Base-by-base conservation (phyloP, 2,113 vertebrate species). In the Platysteira castanea region DNA sequence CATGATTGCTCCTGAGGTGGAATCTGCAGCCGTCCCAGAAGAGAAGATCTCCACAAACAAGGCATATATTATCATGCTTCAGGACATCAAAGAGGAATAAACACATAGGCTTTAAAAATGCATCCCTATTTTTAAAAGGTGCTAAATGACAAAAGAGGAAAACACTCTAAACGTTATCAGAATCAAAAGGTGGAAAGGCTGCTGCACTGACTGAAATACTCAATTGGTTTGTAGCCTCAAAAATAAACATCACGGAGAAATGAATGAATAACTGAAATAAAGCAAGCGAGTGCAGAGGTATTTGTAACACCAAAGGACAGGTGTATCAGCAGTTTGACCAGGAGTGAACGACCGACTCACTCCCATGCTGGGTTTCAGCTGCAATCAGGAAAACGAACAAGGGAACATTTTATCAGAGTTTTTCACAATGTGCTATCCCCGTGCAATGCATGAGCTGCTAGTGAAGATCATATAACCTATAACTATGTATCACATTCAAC, bases 391-490 rank as follows among this genome's bases (percentile, higher is more conserved):
- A 92, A 93, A 89, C 0, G 65, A 95, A 92, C 84, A 93, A 93
- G 95, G 77, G 76, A 77, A 83, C 69, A 87, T 94, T 95, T 93
- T 90, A 94, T 84, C 73, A 63, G 41, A 44, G 71, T 46, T 71
- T 79, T 71, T 95, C 86, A 85, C 73, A 74, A 79, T 46, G 44
- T 69, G 30, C 52, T 59, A 71, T 87, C 76, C 42, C 70, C 74
- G 20, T 74, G 60, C 9, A 3, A 80, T 21, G 56, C 52, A 70
- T 15, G 63, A 92, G 71, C 87, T 0, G 0, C 57, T 87, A 47
- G 37, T 92, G 82, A 56, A 16, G 94, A 93, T 95, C 92, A 50
- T 44, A 5, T 79, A 86, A 93, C 92, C 96, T 92, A 57, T 53
- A 83, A 31, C 88, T 87, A 39, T 8, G 30, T 79, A 93, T 68